Evolutionary conservation across 92 coral and sea anemone genomes (phyloP).

Genomic region (Zoanthus solanderi): DNA sequence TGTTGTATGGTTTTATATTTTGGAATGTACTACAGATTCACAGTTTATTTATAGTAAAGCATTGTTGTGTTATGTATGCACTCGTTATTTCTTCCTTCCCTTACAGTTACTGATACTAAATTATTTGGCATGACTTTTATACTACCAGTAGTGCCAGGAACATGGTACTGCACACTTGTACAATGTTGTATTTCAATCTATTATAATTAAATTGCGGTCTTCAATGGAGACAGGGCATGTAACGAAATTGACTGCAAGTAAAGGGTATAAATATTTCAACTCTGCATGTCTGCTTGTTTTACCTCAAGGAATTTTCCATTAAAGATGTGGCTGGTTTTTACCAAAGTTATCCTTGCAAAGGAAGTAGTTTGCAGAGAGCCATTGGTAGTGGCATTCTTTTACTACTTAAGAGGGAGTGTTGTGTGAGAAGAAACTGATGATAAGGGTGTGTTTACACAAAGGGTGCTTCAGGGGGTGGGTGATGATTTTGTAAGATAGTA

Average conservation of each 20-base stretch:
- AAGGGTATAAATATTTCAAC: background rate
- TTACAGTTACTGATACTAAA: background rate
- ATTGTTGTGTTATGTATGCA: slow-evolving; percentile 2
- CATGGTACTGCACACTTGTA: slow-evolving; percentile 4
- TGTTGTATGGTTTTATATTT: slow-evolving; percentile 1
- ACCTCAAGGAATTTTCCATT: slow-evolving; percentile 3
- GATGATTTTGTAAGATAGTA: slow-evolving; percentile 1
- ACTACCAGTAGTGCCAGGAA: slow-evolving; percentile 5
- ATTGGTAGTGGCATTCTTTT: slow-evolving; percentile 3
- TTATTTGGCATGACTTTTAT: background rate
- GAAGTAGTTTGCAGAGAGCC: slow-evolving; percentile 5
- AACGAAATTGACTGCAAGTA: background rate
- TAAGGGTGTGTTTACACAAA: background rate
- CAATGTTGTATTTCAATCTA: background rate
- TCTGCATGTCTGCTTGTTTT: background rate
- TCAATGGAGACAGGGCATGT: slow-evolving; percentile 5
- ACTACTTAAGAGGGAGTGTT: background rate
- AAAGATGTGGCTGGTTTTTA: slow-evolving; percentile 3
- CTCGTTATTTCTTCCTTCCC: slow-evolving; percentile 4
- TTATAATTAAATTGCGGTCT: slow-evolving; percentile 1
- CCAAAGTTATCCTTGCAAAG: slow-evolving; percentile 3
- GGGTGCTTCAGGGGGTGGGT: slow-evolving; percentile 7
- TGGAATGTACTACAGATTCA: slow-evolving; percentile 3
- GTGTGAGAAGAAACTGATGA: background rate
- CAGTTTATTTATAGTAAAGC: slow-evolving; percentile 1